phyloP scores from a whole-genome alignment of 2,113 vertebrate species.

The Solea solea region DNA sequence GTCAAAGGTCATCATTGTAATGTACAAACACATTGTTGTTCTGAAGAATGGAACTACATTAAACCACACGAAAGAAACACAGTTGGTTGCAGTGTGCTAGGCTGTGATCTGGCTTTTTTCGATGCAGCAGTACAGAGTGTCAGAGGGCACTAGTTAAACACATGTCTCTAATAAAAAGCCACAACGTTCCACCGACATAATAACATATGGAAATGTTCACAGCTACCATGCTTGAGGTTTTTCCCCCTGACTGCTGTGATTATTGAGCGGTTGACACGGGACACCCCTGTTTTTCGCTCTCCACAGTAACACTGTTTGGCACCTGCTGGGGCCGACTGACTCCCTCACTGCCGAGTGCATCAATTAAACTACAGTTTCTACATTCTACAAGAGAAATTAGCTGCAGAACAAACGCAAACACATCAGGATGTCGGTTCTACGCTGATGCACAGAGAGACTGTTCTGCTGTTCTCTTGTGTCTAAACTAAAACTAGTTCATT shows the following conservation, averaged over 20 bases:
- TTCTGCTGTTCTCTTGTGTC: too few relatives aligned
- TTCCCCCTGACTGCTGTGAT: constrained; percentile 58
- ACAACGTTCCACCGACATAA: constrained; percentile 63
- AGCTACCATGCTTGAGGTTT: constrained; percentile 66
- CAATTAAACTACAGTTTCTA: constrained; percentile 21
- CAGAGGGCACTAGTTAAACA: constrained; percentile 64
- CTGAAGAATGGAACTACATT: not conserved
- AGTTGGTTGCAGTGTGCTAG: not conserved
- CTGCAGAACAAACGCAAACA: not conserved
- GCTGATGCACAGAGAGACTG: not conserved
- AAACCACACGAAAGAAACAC: not conserved
- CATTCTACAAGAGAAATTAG: constrained; percentile 11
- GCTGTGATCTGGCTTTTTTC: constrained; percentile 24
- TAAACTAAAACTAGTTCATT: not conserved
- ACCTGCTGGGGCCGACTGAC: constrained; percentile 39
- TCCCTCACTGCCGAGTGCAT: constrained; percentile 9
- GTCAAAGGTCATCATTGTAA: not conserved
- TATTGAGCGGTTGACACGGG: constrained; percentile 64
- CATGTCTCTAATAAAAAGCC: constrained; percentile 71
- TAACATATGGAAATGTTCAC: constrained; percentile 78
- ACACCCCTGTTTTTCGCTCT: constrained; percentile 56
- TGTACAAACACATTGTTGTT: not conserved
- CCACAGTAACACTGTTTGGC: constrained; percentile 44
- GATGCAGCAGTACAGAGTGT: constrained; percentile 36
- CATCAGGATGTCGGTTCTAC: not conserved